Conservation (phyloP, 2,888 invertebrate species). For the Spodoptera exigua region DNA sequence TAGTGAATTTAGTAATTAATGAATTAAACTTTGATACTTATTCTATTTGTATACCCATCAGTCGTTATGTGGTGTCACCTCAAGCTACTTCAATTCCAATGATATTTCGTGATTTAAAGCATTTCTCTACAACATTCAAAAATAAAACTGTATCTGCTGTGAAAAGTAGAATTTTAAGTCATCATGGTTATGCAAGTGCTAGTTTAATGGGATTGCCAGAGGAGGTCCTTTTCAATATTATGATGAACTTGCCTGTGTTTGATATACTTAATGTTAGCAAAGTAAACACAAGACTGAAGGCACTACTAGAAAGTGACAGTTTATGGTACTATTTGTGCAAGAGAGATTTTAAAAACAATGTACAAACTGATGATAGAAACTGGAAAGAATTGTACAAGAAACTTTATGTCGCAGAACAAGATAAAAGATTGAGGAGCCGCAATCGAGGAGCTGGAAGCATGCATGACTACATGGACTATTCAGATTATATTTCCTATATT, state of each 20-base stretch:
- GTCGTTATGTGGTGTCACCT: slow-evolving; percentile 78
- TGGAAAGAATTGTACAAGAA: slow-evolving; percentile 76
- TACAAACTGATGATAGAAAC: slow-evolving; percentile 54
- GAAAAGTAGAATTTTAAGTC: slow-evolving; percentile 86
- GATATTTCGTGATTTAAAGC: slow-evolving; percentile 81
- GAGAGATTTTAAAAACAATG: slow-evolving; percentile 71
- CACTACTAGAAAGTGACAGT: slow-evolving; percentile 68
- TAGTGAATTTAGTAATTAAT: slow-evolving; percentile 76
- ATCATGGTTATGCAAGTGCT: slow-evolving; percentile 83
- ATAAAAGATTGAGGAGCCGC: slow-evolving; percentile 50
- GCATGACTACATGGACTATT: slow-evolving; percentile 78
- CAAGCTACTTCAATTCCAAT: slow-evolving; percentile 75
- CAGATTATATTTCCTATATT: slow-evolving; percentile 77
- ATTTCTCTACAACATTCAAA: slow-evolving; percentile 86
- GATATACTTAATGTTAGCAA: slow-evolving; percentile 74
- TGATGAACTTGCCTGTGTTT: slow-evolving; percentile 67
- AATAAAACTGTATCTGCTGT: slow-evolving; percentile 87
- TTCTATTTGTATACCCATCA: slow-evolving; percentile 78
- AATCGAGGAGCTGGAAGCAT: slow-evolving; percentile 64
- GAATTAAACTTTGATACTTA: slow-evolving; percentile 78
- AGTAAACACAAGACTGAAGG: slow-evolving; percentile 73
- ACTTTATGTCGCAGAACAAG: slow-evolving; percentile 60
- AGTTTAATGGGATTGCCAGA: slow-evolving; percentile 83
- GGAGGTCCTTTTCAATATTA: slow-evolving; percentile 77
- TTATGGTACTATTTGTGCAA: slow-evolving; percentile 79